phyloP scores from a whole-genome alignment of 2,888 invertebrate genomes.

The Glyphotaelius pellucidus region DNA sequence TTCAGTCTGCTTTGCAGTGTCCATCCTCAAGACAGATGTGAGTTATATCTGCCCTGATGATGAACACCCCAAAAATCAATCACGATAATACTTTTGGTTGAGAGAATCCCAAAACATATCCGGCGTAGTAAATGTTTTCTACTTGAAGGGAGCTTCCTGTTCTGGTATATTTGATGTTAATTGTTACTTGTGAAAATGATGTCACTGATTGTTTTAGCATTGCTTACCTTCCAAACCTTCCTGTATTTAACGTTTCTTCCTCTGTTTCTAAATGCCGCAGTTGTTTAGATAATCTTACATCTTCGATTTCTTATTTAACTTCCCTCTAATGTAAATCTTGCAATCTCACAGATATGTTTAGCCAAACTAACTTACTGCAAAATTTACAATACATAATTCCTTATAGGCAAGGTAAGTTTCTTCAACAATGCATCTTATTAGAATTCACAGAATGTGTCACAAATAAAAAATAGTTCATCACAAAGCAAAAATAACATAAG shows the following conservation, averaged over 20 bases:
- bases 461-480: background rate
- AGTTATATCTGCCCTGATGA: too few species aligned
- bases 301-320: background rate
- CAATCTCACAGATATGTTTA: background rate
- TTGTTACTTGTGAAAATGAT: background rate
- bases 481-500: background rate
- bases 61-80: too few species aligned
- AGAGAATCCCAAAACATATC: too few species aligned
- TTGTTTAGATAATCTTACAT: background rate
- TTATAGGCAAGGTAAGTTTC: background rate
- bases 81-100: too few species aligned
- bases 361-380: background rate
- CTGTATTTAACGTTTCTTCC: background rate
- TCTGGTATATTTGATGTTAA: background rate
- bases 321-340: background rate
- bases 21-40: too few species aligned
- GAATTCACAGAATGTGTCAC: conserved; percentile 12
- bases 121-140: background rate
- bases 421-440: background rate
- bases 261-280: background rate
- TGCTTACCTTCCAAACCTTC: background rate
- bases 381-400: background rate
- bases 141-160: background rate
- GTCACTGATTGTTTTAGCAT: background rate
- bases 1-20: too few species aligned